phyloP scores from a whole-genome alignment of 2,888 invertebrate species.

The Scotopteryx bipunctaria region DNA sequence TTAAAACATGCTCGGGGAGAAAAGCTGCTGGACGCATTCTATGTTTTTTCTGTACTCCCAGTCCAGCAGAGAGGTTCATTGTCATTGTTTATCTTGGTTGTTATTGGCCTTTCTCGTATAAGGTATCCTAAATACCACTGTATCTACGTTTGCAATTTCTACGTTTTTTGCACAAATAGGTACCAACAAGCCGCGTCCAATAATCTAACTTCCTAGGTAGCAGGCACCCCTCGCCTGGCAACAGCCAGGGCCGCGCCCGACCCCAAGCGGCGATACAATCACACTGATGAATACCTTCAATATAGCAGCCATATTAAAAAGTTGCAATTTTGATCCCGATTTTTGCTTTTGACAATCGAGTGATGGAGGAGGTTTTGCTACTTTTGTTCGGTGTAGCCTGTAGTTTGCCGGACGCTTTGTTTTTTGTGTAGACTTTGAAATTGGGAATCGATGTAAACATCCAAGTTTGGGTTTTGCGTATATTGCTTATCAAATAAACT shows the following conservation, averaged over 20 bases:
- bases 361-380: conserved; percentile 27
- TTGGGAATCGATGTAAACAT: background rate
- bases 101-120: too few species aligned
- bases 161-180: too few species aligned
- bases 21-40: too few species aligned
- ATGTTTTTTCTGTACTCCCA: too few species aligned
- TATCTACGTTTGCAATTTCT: too few species aligned
- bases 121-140: too few species aligned
- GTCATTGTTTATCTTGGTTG: too few species aligned
- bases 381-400: conserved; percentile 26
- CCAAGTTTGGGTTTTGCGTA: background rate
- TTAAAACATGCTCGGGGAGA: too few species aligned
- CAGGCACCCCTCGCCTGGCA: conserved; percentile 61
- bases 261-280: conserved; percentile 63
- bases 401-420: conserved; percentile 6
- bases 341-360: conserved; percentile 35
- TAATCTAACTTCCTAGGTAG: conserved; percentile 29
- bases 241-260: conserved; percentile 60
- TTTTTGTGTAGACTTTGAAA: conserved; percentile 4
- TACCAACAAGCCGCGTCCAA: conserved; percentile 48
- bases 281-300: conserved; percentile 75
- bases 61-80: too few species aligned
- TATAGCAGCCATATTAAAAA: conserved; percentile 39
- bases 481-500: background rate
- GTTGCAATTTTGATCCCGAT: conserved; percentile 31